These are phyloP conservation scores for Dioctria linearis DNA, from an alignment of 2,888 invertebrate species.

Conservation along the genomic window DNA sequence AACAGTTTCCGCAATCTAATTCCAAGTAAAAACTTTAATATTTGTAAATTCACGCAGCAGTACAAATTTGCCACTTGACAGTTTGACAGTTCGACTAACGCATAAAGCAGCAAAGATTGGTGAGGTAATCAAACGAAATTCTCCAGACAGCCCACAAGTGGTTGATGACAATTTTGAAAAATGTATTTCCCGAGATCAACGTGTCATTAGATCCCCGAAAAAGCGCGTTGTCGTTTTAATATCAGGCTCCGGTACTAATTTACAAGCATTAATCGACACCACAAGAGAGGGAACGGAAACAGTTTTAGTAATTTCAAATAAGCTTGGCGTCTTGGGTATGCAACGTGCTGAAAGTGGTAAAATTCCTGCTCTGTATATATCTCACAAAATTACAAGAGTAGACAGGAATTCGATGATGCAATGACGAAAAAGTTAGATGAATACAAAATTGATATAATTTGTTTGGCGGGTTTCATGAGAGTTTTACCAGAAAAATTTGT, in stretches of 20 bases:
- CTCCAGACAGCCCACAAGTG: conserved; percentile 75
- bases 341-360: conserved; percentile 82
- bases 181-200: conserved; percentile 75
- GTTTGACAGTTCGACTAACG: no score
- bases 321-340: conserved; percentile 84
- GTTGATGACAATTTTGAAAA: conserved; percentile 80
- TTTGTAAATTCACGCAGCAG: no score
- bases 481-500: conserved; percentile 85
- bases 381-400: conserved; percentile 80
- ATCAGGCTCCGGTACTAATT: conserved; percentile 88
- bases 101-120: conserved; percentile 78
- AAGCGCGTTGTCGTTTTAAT: conserved; percentile 85
- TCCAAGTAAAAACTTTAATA: no score
- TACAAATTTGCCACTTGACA: no score
- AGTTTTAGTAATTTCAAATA: conserved; percentile 91
- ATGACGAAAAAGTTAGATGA: conserved; percentile 78
- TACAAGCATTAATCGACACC: conserved; percentile 89
- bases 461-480: conserved; percentile 99
- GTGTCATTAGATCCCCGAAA: conserved; percentile 69
- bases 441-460: conserved; percentile 81
- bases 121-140: conserved; percentile 73
- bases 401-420: conserved; percentile 87
- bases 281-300: conserved; percentile 85
- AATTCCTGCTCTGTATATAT: conserved; percentile 82
- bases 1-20: no score